Percentiles rank a stretch among this genome's conserved stretches.
phyloP scores from a whole-genome alignment of 2,113 vertebrate species.

The Larimichthys crocea region DNA sequence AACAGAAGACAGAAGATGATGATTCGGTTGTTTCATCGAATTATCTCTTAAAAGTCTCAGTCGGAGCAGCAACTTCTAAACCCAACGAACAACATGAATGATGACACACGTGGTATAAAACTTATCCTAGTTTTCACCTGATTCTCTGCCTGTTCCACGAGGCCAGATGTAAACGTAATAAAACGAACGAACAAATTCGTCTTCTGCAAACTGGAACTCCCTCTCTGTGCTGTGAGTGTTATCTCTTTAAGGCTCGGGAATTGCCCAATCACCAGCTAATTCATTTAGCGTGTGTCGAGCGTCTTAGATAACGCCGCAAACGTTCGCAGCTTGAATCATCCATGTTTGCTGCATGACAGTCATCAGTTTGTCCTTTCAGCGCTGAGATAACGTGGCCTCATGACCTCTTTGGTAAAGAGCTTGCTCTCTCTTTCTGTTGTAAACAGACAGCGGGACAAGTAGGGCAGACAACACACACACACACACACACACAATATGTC shows the following conservation, averaged over 20 bases:
- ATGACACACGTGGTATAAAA: constrained; percentile 24
- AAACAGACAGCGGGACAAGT: background rate
- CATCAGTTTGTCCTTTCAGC: background rate
- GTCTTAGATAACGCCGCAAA: background rate
- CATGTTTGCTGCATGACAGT: background rate
- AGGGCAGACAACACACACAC: background rate
- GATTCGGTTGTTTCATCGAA: too few relatives aligned
- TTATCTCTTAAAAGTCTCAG: too few relatives aligned
- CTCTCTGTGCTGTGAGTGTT: constrained; percentile 5
- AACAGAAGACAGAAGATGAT: too few relatives aligned
- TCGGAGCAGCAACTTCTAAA: too few relatives aligned
- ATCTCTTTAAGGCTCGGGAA: constrained; percentile 2
- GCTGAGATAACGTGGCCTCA: background rate
- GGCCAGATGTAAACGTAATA: constrained; percentile 9
- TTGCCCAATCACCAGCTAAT: background rate
- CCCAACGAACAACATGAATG: background rate
- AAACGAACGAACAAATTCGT: constrained; percentile 43
- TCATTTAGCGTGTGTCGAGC: constrained; percentile 12
- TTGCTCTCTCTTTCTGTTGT: background rate
- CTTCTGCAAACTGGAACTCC: background rate
- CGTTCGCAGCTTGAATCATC: background rate
- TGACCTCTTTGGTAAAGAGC: background rate
- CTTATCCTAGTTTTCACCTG: constrained; percentile 17
- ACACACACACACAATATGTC: too few relatives aligned
- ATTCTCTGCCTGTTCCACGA: too few relatives aligned